A percentile compares a stretch with the other conserved stretches of the same genome.
Conservation (phyloP, 2,888 invertebrate species). For the Folsomia candida region DNA sequence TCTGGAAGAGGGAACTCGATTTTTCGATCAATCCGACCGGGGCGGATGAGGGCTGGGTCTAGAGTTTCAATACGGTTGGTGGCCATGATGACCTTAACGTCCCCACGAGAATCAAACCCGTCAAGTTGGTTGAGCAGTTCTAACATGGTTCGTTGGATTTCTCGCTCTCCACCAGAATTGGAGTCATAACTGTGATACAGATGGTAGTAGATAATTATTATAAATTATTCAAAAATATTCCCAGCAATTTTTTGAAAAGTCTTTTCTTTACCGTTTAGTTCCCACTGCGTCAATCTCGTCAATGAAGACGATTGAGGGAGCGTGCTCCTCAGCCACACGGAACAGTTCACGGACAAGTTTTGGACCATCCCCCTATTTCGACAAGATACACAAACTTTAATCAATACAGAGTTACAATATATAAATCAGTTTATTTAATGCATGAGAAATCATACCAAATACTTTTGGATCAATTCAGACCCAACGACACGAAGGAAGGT, state of each 20-base stretch:
- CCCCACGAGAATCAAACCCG: conserved; percentile 94
- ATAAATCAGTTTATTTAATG: not conserved
- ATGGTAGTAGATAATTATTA: conserved; percentile 14
- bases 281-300: conserved; percentile 85
- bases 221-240: not conserved
- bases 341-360: conserved; percentile 96
- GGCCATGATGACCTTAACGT: conserved; percentile 97
- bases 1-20: conserved; percentile 99
- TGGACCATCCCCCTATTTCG: conserved; percentile 85
- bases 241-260: too few species aligned
- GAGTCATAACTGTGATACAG: conserved; percentile 93
- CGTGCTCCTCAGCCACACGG: conserved; percentile 98
- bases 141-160: conserved; percentile 99
- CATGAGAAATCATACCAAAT: conserved; percentile 73
- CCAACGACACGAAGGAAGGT: conserved; percentile 98
- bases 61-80: conserved; percentile 97
- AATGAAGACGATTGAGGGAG: conserved; percentile 98
- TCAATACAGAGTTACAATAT: not conserved
- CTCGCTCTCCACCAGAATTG: conserved; percentile 97
- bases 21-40: conserved; percentile 97
- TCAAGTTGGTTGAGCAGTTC: conserved; percentile 97
- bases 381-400: too few species aligned
- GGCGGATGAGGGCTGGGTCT: conserved; percentile 96
- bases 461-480: conserved; percentile 98
- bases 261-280: conserved; percentile 39